phyloP scores from a whole-genome alignment of 2,888 invertebrate species.

The Spodoptera picta region DNA sequence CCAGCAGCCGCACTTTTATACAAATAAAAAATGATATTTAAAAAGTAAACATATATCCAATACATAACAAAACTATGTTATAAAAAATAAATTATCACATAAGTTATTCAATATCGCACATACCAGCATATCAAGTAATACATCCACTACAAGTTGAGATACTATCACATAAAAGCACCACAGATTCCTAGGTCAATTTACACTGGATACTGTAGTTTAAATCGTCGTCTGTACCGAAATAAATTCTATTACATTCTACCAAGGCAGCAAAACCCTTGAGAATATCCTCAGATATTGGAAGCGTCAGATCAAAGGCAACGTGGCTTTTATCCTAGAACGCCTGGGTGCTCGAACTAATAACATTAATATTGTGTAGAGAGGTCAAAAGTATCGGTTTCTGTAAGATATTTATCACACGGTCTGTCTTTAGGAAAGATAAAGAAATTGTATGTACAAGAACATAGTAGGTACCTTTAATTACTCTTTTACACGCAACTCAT shows the following conservation, averaged over 20 bases:
- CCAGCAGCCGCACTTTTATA: too few relatives aligned
- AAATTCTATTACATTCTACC: slow-evolving; percentile 28
- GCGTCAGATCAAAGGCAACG: slow-evolving; percentile 29
- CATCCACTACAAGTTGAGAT: too few relatives aligned
- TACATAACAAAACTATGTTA: too few relatives aligned
- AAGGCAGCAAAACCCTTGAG: slow-evolving; percentile 22
- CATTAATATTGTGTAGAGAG: slow-evolving; percentile 2
- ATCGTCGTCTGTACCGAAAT: slow-evolving; percentile 20
- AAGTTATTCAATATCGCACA: too few relatives aligned
- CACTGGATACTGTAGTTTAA: too few relatives aligned
- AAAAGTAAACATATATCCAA: not conserved
- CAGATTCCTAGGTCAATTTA: not conserved
- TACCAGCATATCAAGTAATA: too few relatives aligned
- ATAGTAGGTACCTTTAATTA: too few relatives aligned
- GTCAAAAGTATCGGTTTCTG: slow-evolving; percentile 2
- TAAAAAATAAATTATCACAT: too few relatives aligned
- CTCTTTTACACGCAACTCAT: too few relatives aligned
- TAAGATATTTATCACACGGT: too few relatives aligned
- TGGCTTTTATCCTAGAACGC: slow-evolving; percentile 7
- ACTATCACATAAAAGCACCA: not conserved
- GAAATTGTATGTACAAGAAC: too few relatives aligned
- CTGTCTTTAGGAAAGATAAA: too few relatives aligned
- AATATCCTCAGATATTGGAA: slow-evolving; percentile 36
- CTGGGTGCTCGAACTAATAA: slow-evolving; percentile 17
- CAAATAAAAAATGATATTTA: not conserved